A percentile compares a stretch with the other conserved stretches of the same genome.
Evolutionary conservation across 2,888 invertebrate species (phyloP).

Genomic region (Theodoxus fluviatilis): DNA sequence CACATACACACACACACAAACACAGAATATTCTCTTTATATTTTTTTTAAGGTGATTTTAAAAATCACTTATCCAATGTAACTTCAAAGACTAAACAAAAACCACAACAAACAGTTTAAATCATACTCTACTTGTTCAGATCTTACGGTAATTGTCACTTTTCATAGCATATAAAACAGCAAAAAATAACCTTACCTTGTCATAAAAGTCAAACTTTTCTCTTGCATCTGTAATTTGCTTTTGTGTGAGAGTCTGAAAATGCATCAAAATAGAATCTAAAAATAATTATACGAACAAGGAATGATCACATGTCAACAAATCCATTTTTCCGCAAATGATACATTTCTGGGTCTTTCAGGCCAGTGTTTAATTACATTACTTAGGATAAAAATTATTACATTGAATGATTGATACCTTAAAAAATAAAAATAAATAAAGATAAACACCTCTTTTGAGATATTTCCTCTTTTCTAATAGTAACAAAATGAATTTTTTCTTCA

Average conservation of each 20-base stretch:
- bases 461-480: too few species aligned
- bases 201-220: constrained; percentile 61
- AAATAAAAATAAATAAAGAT: too few species aligned
- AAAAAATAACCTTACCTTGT: constrained; percentile 45
- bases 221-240: constrained; percentile 56
- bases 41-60: neutral
- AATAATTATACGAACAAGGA: neutral
- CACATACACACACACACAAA: constrained; percentile 11
- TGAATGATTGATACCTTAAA: too few species aligned
- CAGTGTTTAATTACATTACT: too few species aligned
- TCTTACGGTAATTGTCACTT: too few species aligned
- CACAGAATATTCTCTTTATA: constrained; percentile 10
- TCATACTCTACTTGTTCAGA: neutral
- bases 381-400: too few species aligned
- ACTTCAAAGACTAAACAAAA: neutral
- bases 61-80: neutral
- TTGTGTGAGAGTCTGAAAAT: constrained; percentile 49
- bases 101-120: neutral
- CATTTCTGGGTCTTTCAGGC: too few species aligned
- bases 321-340: constrained; percentile 24
- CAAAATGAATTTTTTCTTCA: too few species aligned
- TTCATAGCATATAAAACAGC: neutral
- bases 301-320: neutral
- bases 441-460: too few species aligned
- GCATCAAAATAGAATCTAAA: neutral